Percentiles rank a stretch among this genome's conserved stretches.
Evolutionary conservation across 2,888 invertebrate species (phyloP).

Genomic region (Trachelus tabidus): DNA sequence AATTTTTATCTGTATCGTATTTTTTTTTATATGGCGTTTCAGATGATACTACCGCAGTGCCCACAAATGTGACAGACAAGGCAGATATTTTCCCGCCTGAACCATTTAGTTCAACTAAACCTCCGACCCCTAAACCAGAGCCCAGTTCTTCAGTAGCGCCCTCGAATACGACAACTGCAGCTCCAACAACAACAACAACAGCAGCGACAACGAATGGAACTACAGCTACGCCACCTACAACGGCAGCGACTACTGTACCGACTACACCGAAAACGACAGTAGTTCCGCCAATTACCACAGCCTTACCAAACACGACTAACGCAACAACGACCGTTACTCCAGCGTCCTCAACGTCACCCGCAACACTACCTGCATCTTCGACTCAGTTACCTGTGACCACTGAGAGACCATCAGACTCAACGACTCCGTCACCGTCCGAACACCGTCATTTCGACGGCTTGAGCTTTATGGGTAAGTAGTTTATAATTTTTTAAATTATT

Average conservation of each 20-base stretch:
- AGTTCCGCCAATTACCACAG: conserved; percentile 31
- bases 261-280: conserved; percentile 30
- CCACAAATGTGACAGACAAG: background rate
- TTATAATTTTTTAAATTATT: too few relatives aligned
- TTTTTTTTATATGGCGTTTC: background rate
- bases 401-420: conserved; percentile 27
- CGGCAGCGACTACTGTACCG: conserved; percentile 16
- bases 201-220: background rate
- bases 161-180: background rate
- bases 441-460: conserved; percentile 77
- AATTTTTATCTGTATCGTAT: background rate
- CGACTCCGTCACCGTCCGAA: conserved; percentile 31
- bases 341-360: conserved; percentile 9
- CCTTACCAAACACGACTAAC: conserved; percentile 15
- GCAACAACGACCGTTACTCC: conserved; percentile 30
- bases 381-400: conserved; percentile 30
- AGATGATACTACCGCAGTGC: background rate
- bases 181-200: too few relatives aligned
- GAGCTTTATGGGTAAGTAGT: conserved; percentile 72
- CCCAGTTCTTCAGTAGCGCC: background rate
- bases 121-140: too few relatives aligned
- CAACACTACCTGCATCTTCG: conserved; percentile 5
- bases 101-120: fast-evolving
- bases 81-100: fast-evolving
- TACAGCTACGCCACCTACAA: background rate